phyloP scores from a whole-genome alignment of 1,140 invertebrate genomes.

The Drosophila pruinosa region DNA sequence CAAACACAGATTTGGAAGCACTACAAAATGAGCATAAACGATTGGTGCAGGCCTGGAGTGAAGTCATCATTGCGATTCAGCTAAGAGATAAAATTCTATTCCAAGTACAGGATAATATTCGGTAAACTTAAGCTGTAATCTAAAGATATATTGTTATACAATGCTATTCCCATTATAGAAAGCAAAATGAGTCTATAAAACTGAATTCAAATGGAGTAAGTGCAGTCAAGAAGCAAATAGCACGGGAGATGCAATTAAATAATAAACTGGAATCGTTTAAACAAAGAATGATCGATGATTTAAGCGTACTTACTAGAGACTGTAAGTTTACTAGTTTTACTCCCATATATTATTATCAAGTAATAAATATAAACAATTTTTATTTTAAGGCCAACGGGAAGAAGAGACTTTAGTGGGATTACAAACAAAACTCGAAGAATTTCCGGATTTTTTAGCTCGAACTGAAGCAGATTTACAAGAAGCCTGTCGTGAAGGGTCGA shows the following conservation, averaged over 20 bases:
- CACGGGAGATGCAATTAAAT: slow-evolving; percentile 87
- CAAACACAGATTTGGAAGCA: slow-evolving; percentile 88
- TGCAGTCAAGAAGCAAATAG: slow-evolving; percentile 85
- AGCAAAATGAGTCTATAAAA: slow-evolving; percentile 84
- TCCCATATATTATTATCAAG: background rate
- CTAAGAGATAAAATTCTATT: slow-evolving; percentile 87
- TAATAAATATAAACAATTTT: background rate
- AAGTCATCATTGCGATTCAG: slow-evolving; percentile 87
- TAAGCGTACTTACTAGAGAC: slow-evolving; percentile 82
- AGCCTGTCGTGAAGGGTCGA: slow-evolving; percentile 77
- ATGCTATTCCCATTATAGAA: slow-evolving; percentile 67
- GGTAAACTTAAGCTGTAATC: slow-evolving; percentile 23
- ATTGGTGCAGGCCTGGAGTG: slow-evolving; percentile 88
- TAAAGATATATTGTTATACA: slow-evolving; percentile 10
- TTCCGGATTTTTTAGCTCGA: slow-evolving; percentile 84
- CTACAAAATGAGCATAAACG: slow-evolving; percentile 87
- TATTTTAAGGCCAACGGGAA: slow-evolving; percentile 67
- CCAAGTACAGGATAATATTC: slow-evolving; percentile 82
- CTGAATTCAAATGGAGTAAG: slow-evolving; percentile 85
- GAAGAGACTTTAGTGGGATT: slow-evolving; percentile 76
- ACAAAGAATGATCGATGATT: slow-evolving; percentile 85
- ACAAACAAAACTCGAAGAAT: slow-evolving; percentile 84
- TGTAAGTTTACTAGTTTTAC: slow-evolving; percentile 51
- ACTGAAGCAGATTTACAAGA: slow-evolving; percentile 85
- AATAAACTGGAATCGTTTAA: slow-evolving; percentile 86